Base-by-base conservation (phyloP, 1,140 invertebrate genomes). In the Platyscapa corneri region DNA sequence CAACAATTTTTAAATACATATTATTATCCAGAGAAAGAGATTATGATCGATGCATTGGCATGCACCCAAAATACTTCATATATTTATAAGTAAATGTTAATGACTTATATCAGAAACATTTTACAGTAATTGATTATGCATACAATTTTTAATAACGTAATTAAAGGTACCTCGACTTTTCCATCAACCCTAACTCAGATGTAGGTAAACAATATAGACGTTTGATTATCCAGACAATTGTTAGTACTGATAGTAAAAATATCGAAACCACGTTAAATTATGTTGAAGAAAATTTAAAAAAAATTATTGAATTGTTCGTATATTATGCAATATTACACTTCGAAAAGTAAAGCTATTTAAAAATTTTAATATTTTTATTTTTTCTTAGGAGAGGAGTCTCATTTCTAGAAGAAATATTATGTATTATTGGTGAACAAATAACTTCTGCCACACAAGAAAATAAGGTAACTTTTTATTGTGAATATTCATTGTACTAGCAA, bases 171-270 rank as follows among this genome's bases (percentile, higher is more conserved):
- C 82, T 91, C 6, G 82, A 89, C 56, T 56, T 79, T 16, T 82
- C 89, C 1, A 80, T 91, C 79, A 34, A 72, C 16, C 32, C 53
- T 23, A 39, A 76, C 23, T 18, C 56, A 20, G 75, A 75, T 86
- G 76, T 91, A 20, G 89, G 90, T 2, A 92, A 91, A 53, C 93
- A 94, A 81, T 92, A 94, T 81, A 89, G 90, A 10, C 77, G 87
- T 0, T 85, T 87, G 6, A 91, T 93, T 42, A 86, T 93, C 39
- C 85, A 88, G 39, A 64, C 86, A 10, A 88, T 93, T 83, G 37
- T 91, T 60, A 20, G 39, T 76, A 14, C 87, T 12, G 86, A 86
- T 64, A 67, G 30, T 1, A 67, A 72, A 60, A 90, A 91, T 74
- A 81, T 89, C 0, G 75, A 88, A 16, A 56, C 81, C n/a, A 64